Conservation (phyloP, 2,113 vertebrate genomes). For the Amazona vittata region DNA sequence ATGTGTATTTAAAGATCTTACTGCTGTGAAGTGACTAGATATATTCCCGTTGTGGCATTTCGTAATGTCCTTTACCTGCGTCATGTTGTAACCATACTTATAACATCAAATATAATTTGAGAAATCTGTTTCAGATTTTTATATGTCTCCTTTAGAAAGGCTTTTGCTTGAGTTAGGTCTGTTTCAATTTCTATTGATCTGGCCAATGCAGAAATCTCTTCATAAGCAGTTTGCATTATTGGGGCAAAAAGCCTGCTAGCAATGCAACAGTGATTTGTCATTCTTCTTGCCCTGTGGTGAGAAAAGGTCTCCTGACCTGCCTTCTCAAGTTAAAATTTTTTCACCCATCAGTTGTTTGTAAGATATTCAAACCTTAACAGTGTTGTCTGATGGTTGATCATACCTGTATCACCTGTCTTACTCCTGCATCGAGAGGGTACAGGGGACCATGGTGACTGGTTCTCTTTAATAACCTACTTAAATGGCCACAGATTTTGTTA, state of each 20-base stretch:
- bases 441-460: background rate
- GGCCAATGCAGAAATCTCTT: background rate
- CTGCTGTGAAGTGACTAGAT: background rate
- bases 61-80: background rate
- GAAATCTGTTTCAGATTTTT: background rate
- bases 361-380: background rate
- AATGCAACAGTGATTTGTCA: background rate
- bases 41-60: background rate
- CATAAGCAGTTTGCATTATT: background rate
- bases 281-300: background rate
- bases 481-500: background rate
- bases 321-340: background rate
- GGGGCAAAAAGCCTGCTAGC: background rate
- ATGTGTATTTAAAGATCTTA: background rate
- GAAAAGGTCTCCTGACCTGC: background rate
- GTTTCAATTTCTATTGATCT: background rate
- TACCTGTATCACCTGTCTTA: background rate
- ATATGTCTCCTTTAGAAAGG: background rate
- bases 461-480: background rate
- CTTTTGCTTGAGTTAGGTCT: background rate
- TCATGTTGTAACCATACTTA: background rate
- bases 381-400: background rate
- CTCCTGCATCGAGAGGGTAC: rapidly evolving
- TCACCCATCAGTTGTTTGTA: background rate
- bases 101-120: background rate